Base-by-base conservation (phyloP, 2,797 vertebrate species). In the Sebastes vulpes region DNA sequence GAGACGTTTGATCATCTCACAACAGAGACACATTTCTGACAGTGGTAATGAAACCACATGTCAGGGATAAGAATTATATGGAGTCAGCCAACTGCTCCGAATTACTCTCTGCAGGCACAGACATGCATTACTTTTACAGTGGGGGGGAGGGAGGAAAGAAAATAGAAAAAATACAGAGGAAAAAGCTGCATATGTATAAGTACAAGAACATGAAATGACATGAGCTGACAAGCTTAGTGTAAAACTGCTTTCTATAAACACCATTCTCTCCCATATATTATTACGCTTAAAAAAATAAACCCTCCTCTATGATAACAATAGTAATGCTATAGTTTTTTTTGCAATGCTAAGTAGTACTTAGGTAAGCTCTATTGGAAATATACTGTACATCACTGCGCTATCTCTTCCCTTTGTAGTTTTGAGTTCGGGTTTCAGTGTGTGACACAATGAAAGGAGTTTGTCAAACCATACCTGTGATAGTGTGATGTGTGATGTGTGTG, bases 241-340 rank as follows among this genome's bases (percentile, higher is more conserved):
- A 93, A 95, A 95, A 95, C 92, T 92, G 94, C 90, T 93, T 93
- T 94, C 92, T 95, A 95, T 94, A 94, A 95, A 95, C 93, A 95
- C 81, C 91, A 90, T 90, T 93, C 91, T 95, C 93, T 94, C 95
- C 93, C 95, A 96, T 96, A 96, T 96, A 96, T 96, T 96, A 96
- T 96, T 95, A 95, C 91, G 89, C 93, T 96, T 96, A 95, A 91
- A 96, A 96, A 96, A 96, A 97, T 96, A 96, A 95, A 96, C 92
- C 93, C 93, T 95, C 94, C 94, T 96, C 95, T 96, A 96, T 96
- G 87, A 96, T 91, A 95, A 95, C 93, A 96, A 95, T 94, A 94
- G 91, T 93, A 94, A 94, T 94, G 93, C 94, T 95, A 95, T 95
- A 95, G 89, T 89, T 95, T 94, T 85, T 85, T 92, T 94, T 93